Percentiles rank a stretch among this genome's conserved stretches.
phyloP scores from a whole-genome alignment of 2,113 vertebrate species.

The Chelonoidis abingdonii region DNA sequence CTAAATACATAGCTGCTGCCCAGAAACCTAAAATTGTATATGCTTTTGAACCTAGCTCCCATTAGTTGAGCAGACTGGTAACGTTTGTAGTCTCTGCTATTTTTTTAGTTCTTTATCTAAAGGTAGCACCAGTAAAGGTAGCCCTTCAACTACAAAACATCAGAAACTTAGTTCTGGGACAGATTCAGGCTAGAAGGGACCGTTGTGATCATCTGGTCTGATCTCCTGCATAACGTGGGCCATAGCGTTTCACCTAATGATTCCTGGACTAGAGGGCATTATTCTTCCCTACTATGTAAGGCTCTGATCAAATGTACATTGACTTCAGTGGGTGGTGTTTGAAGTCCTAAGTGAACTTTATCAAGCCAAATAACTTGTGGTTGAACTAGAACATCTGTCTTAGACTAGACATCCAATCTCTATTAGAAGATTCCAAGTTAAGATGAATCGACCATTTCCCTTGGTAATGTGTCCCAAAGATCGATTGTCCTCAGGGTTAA shows the following conservation, averaged over 20 bases:
- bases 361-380: rapidly evolving
- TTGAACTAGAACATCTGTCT: neutral
- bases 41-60: too few species aligned
- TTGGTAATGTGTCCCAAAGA: neutral
- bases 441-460: neutral
- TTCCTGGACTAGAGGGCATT: rapidly evolving
- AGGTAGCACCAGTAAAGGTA: neutral
- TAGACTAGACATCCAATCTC: neutral
- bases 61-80: neutral
- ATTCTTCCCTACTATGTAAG: rapidly evolving
- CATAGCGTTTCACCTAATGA: neutral
- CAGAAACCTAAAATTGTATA: neutral
- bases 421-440: neutral
- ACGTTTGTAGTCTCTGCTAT: neutral
- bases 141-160: neutral
- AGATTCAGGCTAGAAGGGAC: neutral
- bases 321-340: neutral
- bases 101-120: neutral
- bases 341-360: neutral
- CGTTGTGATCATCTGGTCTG: neutral
- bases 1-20: neutral
- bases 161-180: neutral
- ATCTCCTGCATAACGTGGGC: neutral
- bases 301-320: neutral
- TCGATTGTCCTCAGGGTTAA: conserved; percentile 1